A percentile compares a stretch with the other conserved stretches of the same genome.
Evolutionary conservation across 2,888 invertebrate species (phyloP).

Genomic region (Ichneumoninae sp.): DNA sequence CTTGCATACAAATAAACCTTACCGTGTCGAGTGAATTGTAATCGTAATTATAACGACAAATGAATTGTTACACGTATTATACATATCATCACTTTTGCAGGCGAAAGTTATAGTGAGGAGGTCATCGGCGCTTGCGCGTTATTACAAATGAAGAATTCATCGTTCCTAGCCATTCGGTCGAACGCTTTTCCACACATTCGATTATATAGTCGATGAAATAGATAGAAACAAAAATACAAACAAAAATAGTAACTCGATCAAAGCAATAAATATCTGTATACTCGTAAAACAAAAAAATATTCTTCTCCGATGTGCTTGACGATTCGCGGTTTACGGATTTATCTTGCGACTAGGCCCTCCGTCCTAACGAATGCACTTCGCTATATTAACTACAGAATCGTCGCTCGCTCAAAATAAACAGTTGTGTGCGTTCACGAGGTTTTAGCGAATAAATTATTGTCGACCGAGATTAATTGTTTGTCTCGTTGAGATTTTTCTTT

Average conservation of each 20-base stretch:
- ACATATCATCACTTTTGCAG: slow-evolving; percentile 71
- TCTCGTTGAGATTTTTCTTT: slow-evolving; percentile 1
- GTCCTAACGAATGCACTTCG: slow-evolving; percentile 59
- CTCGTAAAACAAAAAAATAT: slow-evolving; percentile 6
- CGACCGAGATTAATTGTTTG: slow-evolving; percentile 3
- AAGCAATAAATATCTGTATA: slow-evolving; percentile 35
- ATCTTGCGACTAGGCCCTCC: slow-evolving; percentile 54
- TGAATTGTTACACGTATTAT: slow-evolving; percentile 55
- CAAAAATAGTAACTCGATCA: slow-evolving; percentile 26
- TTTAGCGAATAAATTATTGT: slow-evolving; percentile 1
- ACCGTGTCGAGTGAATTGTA: slow-evolving; percentile 25
- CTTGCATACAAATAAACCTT: slow-evolving; percentile 7
- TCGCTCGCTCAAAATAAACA: slow-evolving; percentile 70
- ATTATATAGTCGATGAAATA: slow-evolving; percentile 14
- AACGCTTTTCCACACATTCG: slow-evolving; percentile 36
- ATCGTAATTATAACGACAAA: slow-evolving; percentile 32
- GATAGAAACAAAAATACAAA: slow-evolving; percentile 10
- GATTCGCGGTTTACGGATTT: slow-evolving; percentile 54
- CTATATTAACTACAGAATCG: slow-evolving; percentile 54
- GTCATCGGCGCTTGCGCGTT: slow-evolving; percentile 23
- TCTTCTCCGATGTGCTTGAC: slow-evolving; percentile 56
- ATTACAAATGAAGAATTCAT: slow-evolving; percentile 4
- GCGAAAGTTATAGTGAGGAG: slow-evolving; percentile 67
- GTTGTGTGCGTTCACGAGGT: slow-evolving; percentile 67
- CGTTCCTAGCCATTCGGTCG: slow-evolving; percentile 13